Percentiles rank a stretch among this genome's conserved stretches.
Conservation (phyloP, 2,797 vertebrate species). For the Cryptoprocta ferox region DNA sequence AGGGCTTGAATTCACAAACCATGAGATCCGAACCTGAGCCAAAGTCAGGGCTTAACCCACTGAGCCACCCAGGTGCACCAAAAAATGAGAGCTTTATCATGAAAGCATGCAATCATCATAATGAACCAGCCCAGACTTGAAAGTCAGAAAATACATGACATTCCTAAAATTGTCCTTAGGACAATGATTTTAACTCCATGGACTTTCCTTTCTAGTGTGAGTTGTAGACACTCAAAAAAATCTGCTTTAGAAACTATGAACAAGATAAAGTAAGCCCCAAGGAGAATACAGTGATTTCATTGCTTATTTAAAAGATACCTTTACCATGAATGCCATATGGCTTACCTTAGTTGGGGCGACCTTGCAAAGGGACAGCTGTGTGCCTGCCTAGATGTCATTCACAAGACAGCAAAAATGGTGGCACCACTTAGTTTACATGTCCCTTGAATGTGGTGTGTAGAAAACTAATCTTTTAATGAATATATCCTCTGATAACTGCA, state of each 20-base stretch:
- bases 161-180: background rate
- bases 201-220: background rate
- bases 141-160: background rate
- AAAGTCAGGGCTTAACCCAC: too few relatives aligned
- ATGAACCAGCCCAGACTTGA: background rate
- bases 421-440: background rate
- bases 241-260: background rate
- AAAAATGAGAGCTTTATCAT: background rate
- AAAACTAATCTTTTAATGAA: background rate
- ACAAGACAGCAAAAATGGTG: background rate
- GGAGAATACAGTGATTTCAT: background rate
- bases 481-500: background rate
- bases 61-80: background rate
- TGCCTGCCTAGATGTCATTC: background rate
- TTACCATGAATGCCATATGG: background rate
- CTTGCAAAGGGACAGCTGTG: background rate
- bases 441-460: background rate
- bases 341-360: background rate
- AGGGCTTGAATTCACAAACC: too few relatives aligned
- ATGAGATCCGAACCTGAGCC: too few relatives aligned
- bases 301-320: background rate
- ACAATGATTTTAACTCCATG: background rate
- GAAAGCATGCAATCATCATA: background rate
- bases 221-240: background rate
- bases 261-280: conserved; percentile 22